A percentile compares a stretch with the other conserved stretches of the same genome.
phyloP scores from a whole-genome alignment of 2,888 invertebrate species.

The Meliscaeva auricollis region DNA sequence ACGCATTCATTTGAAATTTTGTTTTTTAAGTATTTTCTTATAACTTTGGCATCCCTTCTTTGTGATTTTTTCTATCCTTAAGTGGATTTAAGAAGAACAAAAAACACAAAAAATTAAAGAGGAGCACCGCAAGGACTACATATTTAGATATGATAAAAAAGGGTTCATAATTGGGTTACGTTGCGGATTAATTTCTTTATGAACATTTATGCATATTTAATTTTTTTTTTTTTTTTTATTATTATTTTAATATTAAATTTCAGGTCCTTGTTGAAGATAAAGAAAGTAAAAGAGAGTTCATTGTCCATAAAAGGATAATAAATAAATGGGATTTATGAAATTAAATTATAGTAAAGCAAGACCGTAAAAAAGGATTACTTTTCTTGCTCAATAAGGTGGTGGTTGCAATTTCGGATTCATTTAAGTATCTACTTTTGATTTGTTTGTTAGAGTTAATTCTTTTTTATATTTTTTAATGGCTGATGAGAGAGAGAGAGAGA shows the following conservation, averaged over 20 bases:
- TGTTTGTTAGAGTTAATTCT: slow-evolving; percentile 5
- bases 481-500: too few relatives aligned
- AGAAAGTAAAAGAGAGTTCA: slow-evolving; percentile 33
- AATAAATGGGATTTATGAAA: slow-evolving; percentile 61
- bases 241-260: slow-evolving; percentile 45
- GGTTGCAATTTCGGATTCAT: slow-evolving; percentile 16
- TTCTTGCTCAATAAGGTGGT: slow-evolving; percentile 14
- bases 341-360: neutral
- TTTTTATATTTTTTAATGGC: neutral
- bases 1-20: slow-evolving; percentile 38
- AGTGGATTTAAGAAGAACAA: slow-evolving; percentile 45
- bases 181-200: slow-evolving; percentile 67
- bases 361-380: slow-evolving; percentile 36
- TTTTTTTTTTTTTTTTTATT: neutral
- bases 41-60: neutral
- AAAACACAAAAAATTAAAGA: neutral
- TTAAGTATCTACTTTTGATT: slow-evolving; percentile 55
- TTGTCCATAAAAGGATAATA: slow-evolving; percentile 67
- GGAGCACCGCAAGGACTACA: neutral
- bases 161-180: slow-evolving; percentile 67
- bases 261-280: slow-evolving; percentile 35
- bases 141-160: slow-evolving; percentile 10
- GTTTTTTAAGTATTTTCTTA: slow-evolving; percentile 3
- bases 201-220: slow-evolving; percentile 49
- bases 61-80: slow-evolving; percentile 16